A percentile compares a stretch with the other conserved stretches of the same genome.
These are phyloP conservation scores for Phrynocephalus versicolor DNA, from an alignment of 2,113 vertebrate species.

Conservation along the genomic window DNA sequence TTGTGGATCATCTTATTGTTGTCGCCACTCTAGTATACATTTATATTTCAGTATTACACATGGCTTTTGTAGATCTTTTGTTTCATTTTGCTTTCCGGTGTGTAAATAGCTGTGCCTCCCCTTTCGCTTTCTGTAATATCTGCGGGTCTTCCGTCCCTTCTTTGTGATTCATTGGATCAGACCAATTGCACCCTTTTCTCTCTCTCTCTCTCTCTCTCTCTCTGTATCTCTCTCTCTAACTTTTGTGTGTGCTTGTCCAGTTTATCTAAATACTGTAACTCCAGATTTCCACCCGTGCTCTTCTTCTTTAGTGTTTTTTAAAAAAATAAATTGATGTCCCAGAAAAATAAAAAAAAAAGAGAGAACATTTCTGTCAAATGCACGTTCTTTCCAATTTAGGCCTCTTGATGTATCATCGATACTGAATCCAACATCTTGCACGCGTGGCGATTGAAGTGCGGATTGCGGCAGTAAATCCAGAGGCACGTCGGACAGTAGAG, in stretches of 20 bases:
- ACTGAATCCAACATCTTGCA: neutral
- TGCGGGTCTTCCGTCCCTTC: conserved; percentile 42
- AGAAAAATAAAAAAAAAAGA: conserved; percentile 53
- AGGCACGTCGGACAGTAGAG: neutral
- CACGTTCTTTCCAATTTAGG: neutral
- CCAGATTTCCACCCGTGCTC: too few species aligned
- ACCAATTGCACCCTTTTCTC: conserved; percentile 36
- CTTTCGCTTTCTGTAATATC: conserved; percentile 61
- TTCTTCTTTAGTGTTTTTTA: conserved; percentile 79
- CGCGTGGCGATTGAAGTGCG: neutral
- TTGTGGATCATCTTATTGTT: conserved; percentile 61
- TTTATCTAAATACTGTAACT: conserved; percentile 64
- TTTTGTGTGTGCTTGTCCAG: neutral
- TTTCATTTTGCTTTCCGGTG: conserved; percentile 45
- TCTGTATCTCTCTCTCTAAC: neutral
- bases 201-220: conserved; percentile 10
- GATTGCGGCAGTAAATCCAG: neutral
- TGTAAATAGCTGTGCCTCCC: conserved; percentile 73
- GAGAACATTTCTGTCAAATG: neutral
- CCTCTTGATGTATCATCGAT: neutral
- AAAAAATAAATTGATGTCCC: conserved; percentile 80
- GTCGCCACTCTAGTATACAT: conserved; percentile 78
- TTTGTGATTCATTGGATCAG: conserved; percentile 67
- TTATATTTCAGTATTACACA: conserved; percentile 76
- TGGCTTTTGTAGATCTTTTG: conserved; percentile 68